Base-by-base conservation (phyloP, 2,113 vertebrate genomes). In the Sceloporus undulatus region DNA sequence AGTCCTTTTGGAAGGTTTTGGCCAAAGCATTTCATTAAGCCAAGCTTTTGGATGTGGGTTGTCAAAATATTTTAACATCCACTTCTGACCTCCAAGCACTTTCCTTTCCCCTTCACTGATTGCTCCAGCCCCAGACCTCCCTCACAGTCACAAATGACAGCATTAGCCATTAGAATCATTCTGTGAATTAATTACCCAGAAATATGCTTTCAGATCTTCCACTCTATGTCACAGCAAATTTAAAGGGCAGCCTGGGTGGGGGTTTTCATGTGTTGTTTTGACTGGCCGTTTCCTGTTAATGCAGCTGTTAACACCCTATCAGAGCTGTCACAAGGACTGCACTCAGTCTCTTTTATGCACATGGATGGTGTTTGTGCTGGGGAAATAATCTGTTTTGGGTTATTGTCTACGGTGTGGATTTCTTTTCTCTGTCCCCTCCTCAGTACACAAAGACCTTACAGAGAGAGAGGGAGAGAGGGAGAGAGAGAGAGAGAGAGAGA, bases 1-100 rank as follows among this genome's bases (percentile, higher is more conserved):
- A 91, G 90, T 94, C 90, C 91, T 89, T 76, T 92, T 91, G 87
- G 89, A 95, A 93, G 91, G 83, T 95, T 87, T 88, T 93, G 91
- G 94, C 90, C 92, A 90, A 92, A 90, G 87, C 90, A 91, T 94
- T 93, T 94, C 94, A 91, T 95, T 95, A 95, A 86, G 91, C 94
- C 95, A 93, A 90, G 89, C 89, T 94, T 91, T 94, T 94, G 90
- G 91, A 94, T 94, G 86, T 90, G 90, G 91, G 84, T 88, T 95
- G 96, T 96, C 96, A 96, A 96, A 96, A 95, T 94, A 95, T 95
- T 95, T 96, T 95, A 95, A 92, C 90, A 92, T 95, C 92, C 86
- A 77, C 81, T 86, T 89, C 85, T 87, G 93, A 94, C 93, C 92
- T 94, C 92, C 83, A 92, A 94, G 86, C 92, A 81, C 90, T 94